Percentiles rank a stretch among this genome's conserved stretches.
Conservation (phyloP, 2,113 vertebrate genomes). For the Mystacornis crossleyi region DNA sequence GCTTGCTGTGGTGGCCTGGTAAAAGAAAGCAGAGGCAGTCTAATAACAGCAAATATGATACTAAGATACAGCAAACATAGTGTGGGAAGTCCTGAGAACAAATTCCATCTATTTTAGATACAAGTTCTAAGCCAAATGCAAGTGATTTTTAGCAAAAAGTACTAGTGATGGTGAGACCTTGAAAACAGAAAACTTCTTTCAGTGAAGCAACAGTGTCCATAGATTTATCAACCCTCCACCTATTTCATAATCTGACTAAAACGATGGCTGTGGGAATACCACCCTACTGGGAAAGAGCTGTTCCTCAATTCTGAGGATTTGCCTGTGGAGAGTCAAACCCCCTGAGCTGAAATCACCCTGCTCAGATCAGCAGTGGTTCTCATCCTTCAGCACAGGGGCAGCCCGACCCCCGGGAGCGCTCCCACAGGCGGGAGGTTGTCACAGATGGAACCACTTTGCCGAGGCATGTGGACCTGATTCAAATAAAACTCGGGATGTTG, state of each 20-base stretch:
- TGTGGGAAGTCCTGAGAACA: constrained; percentile 3
- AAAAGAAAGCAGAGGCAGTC: background rate
- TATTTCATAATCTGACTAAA: background rate
- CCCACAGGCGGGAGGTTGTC: background rate
- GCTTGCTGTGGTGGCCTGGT: background rate
- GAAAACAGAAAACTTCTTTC: background rate
- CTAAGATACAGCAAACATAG: background rate
- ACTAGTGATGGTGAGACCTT: background rate
- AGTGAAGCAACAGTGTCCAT: background rate
- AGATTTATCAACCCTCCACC: background rate
- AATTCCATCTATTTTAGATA: background rate
- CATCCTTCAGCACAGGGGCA: background rate
- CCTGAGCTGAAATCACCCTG: background rate
- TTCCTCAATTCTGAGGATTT: background rate
- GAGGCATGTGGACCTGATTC: constrained; percentile 44
- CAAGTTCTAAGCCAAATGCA: background rate
- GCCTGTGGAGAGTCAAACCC: background rate
- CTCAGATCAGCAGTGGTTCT: background rate
- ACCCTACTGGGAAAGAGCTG: background rate
- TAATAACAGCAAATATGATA: constrained; percentile 11
- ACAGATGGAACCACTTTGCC: constrained; percentile 59
- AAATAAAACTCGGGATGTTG: constrained; percentile 52
- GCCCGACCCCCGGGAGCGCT: background rate
- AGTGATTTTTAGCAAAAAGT: background rate
- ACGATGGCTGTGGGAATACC: background rate